Percentiles rank a stretch among this genome's conserved stretches.
Evolutionary conservation across 2,888 invertebrate genomes (phyloP).

Genomic region (Diogma glabrata): DNA sequence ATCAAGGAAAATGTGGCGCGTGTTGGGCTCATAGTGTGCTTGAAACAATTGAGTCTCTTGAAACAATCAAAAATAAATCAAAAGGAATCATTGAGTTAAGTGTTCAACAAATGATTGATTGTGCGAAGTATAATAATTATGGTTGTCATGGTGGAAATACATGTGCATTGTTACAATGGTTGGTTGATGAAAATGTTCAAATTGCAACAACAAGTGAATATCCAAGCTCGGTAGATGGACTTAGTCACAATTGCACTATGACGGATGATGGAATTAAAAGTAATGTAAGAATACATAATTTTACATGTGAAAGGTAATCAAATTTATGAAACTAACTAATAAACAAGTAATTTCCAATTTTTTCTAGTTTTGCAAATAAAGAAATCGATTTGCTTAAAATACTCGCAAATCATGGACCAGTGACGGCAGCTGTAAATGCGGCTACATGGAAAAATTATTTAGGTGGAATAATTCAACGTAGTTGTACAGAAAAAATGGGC

Average conservation of each 20-base stretch:
- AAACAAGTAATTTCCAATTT: constrained; percentile 11
- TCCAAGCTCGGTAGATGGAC: constrained; percentile 38
- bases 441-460: constrained; percentile 77
- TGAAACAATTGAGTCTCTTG: constrained; percentile 64
- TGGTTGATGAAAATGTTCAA: constrained; percentile 42
- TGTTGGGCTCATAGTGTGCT: constrained; percentile 80
- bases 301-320: constrained; percentile 18
- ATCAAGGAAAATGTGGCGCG: constrained; percentile 68
- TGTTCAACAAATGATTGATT: constrained; percentile 62
- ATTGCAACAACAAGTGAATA: constrained; percentile 48
- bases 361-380: constrained; percentile 17
- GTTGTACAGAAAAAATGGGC: constrained; percentile 50
- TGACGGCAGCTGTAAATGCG: constrained; percentile 72
- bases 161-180: constrained; percentile 65
- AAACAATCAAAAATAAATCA: constrained; percentile 57
- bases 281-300: constrained; percentile 7
- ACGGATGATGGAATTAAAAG: too few relatives aligned
- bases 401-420: constrained; percentile 61
- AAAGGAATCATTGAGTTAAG: constrained; percentile 68
- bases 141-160: constrained; percentile 76
- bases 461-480: constrained; percentile 70
- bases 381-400: constrained; percentile 23
- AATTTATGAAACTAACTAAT: constrained; percentile 7
- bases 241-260: background rate
- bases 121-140: constrained; percentile 55